phyloP scores from a whole-genome alignment of 2,888 invertebrate genomes.

The Dugesia japonica region DNA sequence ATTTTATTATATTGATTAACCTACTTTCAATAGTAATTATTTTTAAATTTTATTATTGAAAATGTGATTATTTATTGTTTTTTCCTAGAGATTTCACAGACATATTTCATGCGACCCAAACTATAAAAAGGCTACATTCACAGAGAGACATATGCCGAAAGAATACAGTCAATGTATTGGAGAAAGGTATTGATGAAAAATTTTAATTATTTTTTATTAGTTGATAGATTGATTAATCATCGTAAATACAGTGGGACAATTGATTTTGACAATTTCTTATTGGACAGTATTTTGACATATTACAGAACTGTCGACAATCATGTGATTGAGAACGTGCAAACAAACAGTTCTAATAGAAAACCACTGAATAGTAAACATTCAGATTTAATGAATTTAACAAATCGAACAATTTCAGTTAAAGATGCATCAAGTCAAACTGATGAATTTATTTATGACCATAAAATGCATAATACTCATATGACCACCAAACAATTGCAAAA shows the following conservation, averaged over 20 bases:
- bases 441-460: not conserved
- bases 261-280: not conserved
- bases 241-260: not conserved
- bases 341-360: not conserved
- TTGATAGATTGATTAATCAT: not conserved
- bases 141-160: conserved; percentile 8
- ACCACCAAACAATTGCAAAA: not conserved
- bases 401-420: not conserved
- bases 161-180: not conserved
- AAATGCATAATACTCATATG: not conserved
- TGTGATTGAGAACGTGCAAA: not conserved
- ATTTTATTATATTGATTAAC: no score
- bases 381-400: not conserved
- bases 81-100: conserved; percentile 9
- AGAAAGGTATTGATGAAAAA: not conserved
- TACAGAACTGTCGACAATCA: not conserved
- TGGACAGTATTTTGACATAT: not conserved
- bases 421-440: conserved; percentile 1
- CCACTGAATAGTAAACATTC: not conserved
- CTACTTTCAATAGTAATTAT: no score
- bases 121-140: conserved; percentile 17
- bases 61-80: no score
- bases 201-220: not conserved
- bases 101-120: not conserved
- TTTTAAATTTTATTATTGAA: no score